phyloP scores from a whole-genome alignment of 2,888 invertebrate species.

The Microplitis manilae region DNA sequence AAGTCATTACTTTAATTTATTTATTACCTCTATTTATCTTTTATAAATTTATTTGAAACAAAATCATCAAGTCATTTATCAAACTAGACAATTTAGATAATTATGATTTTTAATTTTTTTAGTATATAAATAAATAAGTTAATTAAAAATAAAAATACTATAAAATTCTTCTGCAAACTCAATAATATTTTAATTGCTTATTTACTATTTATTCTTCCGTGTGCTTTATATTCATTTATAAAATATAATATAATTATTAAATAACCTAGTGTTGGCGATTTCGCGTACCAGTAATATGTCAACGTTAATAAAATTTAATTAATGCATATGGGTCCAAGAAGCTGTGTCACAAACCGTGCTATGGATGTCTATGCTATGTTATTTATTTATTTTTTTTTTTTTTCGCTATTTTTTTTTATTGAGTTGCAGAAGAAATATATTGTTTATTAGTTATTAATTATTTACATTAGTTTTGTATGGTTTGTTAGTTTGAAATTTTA shows the following conservation, averaged over 20 bases:
- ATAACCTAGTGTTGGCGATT: background rate
- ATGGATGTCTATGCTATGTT: slow-evolving; percentile 32
- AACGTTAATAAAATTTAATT: slow-evolving; percentile 33
- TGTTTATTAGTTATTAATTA: slow-evolving; percentile 40
- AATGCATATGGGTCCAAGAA: slow-evolving; percentile 70
- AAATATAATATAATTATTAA: background rate
- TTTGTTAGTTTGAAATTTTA: no score
- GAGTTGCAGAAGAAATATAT: slow-evolving; percentile 66
- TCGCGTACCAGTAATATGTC: background rate
- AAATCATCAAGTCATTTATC: background rate
- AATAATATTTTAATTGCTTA: slow-evolving; percentile 17
- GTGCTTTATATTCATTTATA: background rate
- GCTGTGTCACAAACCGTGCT: slow-evolving; percentile 67
- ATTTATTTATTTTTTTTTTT: slow-evolving; percentile 25
- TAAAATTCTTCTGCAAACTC: slow-evolving; percentile 66
- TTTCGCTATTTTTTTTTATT: slow-evolving; percentile 47
- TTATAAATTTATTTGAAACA: background rate
- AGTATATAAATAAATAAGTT: background rate
- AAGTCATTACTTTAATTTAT: background rate
- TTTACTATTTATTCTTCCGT: slow-evolving; percentile 11
- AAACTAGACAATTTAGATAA: background rate
- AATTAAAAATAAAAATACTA: slow-evolving; percentile 46
- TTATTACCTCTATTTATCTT: background rate
- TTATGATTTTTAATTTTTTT: background rate
- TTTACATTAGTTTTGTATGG: background rate